These are phyloP conservation scores for Myrmecobius fasciatus DNA, from an alignment of 2,113 vertebrate genomes.

Conservation along the genomic window DNA sequence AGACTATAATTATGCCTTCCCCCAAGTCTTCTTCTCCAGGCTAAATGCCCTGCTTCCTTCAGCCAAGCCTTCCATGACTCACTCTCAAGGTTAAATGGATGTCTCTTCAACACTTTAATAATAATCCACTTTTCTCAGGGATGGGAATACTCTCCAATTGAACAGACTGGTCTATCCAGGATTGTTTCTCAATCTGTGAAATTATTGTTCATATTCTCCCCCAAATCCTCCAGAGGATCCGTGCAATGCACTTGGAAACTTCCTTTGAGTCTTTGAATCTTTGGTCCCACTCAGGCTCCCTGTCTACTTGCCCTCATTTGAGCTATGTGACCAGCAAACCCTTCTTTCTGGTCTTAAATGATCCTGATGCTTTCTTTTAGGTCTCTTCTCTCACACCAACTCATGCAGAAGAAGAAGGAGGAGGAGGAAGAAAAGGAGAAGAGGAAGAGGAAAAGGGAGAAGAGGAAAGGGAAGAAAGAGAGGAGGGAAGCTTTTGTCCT, in stretches of 20 bases:
- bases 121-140: not conserved
- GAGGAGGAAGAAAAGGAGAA: too few species aligned
- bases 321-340: not conserved
- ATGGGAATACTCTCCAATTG: not conserved
- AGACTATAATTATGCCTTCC: not conserved
- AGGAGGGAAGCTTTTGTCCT: constrained; percentile 33
- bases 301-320: not conserved
- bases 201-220: not conserved
- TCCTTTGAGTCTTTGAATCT: not conserved
- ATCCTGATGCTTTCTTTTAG: not conserved
- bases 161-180: not conserved
- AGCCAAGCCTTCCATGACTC: not conserved
- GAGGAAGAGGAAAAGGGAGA: too few species aligned
- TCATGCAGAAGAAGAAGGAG: not conserved
- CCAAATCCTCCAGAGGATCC: not conserved
- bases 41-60: not conserved
- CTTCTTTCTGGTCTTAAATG: not conserved
- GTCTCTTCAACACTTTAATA: not conserved
- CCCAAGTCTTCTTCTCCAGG: not conserved
- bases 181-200: not conserved
- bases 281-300: not conserved
- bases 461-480: not conserved
- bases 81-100: not conserved
- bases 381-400: not conserved
- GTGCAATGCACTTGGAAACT: not conserved